Evolutionary conservation across 2,113 vertebrate genomes (phyloP).

Genomic region (Ctenodactylus gundi): DNA sequence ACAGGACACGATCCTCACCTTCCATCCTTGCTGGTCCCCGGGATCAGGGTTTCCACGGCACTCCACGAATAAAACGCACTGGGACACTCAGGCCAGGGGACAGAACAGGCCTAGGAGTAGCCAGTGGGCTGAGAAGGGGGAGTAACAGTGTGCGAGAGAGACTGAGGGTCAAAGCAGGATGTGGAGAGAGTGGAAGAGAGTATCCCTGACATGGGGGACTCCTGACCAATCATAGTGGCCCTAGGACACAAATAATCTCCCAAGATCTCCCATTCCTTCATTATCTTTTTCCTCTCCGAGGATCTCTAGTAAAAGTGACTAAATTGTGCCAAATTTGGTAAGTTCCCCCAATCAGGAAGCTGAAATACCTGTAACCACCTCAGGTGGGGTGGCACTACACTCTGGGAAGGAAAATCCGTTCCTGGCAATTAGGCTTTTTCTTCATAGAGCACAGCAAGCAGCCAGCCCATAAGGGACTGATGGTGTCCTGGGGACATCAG

Average conservation of each 20-base stretch:
- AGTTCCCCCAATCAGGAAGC: not conserved
- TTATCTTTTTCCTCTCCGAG: not conserved
- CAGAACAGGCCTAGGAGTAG: not conserved
- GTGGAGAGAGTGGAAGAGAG: not conserved
- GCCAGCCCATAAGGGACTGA: not conserved
- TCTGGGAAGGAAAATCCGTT: not conserved
- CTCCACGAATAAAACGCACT: not conserved
- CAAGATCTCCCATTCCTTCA: no score
- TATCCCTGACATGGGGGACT: no score
- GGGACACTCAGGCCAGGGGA: not conserved
- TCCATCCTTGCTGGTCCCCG: not conserved
- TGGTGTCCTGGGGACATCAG: not conserved
- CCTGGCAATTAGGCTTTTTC: not conserved
- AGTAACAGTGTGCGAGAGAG: not conserved
- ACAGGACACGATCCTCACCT: no score
- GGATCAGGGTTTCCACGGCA: not conserved
- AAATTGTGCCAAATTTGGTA: not conserved
- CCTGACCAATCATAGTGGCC: no score
- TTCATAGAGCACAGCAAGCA: no score
- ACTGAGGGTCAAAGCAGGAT: not conserved
- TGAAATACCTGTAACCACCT: not conserved
- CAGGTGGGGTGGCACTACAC: no score
- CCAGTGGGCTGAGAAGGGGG: not conserved
- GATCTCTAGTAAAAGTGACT: not conserved
- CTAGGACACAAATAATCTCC: not conserved